Conservation (phyloP, 2,888 invertebrate genomes). For the Hyalella azteca region DNA sequence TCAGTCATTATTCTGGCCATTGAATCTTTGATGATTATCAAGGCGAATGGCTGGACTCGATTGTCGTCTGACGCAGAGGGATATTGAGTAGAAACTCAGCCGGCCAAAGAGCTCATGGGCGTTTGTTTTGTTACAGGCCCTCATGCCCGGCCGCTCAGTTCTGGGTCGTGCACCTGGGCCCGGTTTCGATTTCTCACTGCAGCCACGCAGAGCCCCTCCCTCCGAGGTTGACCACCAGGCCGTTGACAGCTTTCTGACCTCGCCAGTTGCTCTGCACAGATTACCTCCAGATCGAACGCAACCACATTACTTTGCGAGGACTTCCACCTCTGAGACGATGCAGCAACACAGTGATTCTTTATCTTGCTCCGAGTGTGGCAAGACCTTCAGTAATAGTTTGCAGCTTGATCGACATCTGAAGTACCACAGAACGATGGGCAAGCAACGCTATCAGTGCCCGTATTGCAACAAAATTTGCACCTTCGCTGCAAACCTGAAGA, state of each 20-base stretch:
- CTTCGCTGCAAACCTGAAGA: conserved; percentile 47
- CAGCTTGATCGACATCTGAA: conserved; percentile 6
- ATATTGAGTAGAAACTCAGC: neutral
- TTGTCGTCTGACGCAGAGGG: too few species aligned
- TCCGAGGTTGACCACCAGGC: neutral
- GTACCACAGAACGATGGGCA: neutral
- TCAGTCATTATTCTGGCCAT: too few species aligned
- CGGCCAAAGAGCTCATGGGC: conserved; percentile 3
- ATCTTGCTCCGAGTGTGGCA: conserved; percentile 1
- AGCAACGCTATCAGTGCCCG: conserved; percentile 9
- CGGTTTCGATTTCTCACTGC: neutral
- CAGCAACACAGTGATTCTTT: neutral
- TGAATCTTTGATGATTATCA: too few species aligned
- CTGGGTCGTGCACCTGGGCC: neutral
- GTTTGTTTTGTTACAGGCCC: neutral
- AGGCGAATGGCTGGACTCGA: too few species aligned
- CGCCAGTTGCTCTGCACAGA: neutral
- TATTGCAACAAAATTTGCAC: conserved; percentile 43
- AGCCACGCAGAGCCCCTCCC: neutral
- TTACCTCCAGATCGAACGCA: neutral
- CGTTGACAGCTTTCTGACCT: neutral
- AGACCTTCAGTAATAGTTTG: neutral
- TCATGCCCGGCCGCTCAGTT: neutral
- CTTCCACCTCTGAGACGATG: neutral
- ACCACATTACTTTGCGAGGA: neutral